These are phyloP conservation scores for Vollenhovia emeryi DNA, from an alignment of 1,140 invertebrate species.

Conservation along the genomic window DNA sequence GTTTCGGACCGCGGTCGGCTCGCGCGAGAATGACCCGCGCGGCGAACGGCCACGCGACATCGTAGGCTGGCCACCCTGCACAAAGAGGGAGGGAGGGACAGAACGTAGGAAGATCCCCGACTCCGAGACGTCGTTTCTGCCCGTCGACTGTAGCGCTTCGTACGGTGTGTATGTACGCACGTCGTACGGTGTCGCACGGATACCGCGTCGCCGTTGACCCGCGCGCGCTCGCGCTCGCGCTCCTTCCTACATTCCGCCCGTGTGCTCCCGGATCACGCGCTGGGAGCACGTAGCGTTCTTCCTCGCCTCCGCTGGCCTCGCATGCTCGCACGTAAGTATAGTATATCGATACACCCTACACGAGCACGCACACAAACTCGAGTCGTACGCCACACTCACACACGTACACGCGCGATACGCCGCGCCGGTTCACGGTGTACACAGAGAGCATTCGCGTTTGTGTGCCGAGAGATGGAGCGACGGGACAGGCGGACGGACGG, in stretches of 20 bases:
- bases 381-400: not conserved
- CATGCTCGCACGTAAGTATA: conserved; percentile 71
- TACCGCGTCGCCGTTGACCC: conserved; percentile 7
- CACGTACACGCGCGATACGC: conserved; percentile 18
- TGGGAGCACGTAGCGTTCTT: conserved; percentile 46
- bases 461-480: conserved; percentile 29
- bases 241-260: not conserved
- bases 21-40: not conserved
- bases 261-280: conserved; percentile 39
- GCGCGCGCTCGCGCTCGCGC: not conserved
- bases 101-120: not conserved
- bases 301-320: conserved; percentile 29
- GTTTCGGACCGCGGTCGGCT: not conserved
- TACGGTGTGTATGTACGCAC: not conserved
- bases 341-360: conserved; percentile 17
- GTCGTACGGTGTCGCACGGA: not conserved
- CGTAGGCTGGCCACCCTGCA: conserved; percentile 46
- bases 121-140: not conserved
- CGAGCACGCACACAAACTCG: not conserved
- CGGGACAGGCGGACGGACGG: conserved; percentile 34
- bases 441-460: conserved; percentile 35
- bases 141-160: conserved; percentile 16
- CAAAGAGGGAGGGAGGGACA: conserved; percentile 21
- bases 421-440: conserved; percentile 59
- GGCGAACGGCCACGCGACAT: conserved; percentile 54